Percentiles rank a stretch among this genome's conserved stretches.
Evolutionary conservation across 2,888 invertebrate species (phyloP).

Genomic region (Hipparchia semele): DNA sequence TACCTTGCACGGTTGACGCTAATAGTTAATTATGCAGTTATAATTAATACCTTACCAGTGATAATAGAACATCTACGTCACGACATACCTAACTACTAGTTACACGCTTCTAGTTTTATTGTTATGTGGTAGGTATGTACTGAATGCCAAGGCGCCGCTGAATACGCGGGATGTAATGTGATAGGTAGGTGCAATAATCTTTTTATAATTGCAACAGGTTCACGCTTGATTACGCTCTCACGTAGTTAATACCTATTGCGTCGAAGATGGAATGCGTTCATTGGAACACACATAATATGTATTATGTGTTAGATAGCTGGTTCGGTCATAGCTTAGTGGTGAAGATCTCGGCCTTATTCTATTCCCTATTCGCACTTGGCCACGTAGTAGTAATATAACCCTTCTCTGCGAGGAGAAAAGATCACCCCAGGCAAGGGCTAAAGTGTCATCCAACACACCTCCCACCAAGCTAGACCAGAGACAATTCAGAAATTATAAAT

Average conservation of each 20-base stretch:
- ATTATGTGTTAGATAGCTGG: too few species aligned
- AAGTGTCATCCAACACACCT: too few species aligned
- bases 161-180: neutral
- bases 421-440: too few species aligned
- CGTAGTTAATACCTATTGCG: neutral
- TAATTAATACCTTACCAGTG: neutral
- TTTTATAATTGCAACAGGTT: neutral
- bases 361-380: too few species aligned
- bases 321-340: too few species aligned
- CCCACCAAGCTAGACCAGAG: too few species aligned
- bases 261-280: neutral
- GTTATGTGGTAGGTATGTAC: neutral
- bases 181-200: neutral
- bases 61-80: neutral
- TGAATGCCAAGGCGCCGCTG: neutral
- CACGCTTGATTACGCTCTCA: neutral
- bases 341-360: too few species aligned
- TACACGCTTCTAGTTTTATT: neutral
- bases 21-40: neutral
- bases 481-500: too few species aligned
- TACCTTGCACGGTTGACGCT: neutral
- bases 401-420: too few species aligned
- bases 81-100: neutral
- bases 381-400: too few species aligned
- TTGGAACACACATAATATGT: too few species aligned